These are phyloP conservation scores for Ferdinandea cuprea DNA, from an alignment of 2,888 invertebrate species.

Conservation along the genomic window DNA sequence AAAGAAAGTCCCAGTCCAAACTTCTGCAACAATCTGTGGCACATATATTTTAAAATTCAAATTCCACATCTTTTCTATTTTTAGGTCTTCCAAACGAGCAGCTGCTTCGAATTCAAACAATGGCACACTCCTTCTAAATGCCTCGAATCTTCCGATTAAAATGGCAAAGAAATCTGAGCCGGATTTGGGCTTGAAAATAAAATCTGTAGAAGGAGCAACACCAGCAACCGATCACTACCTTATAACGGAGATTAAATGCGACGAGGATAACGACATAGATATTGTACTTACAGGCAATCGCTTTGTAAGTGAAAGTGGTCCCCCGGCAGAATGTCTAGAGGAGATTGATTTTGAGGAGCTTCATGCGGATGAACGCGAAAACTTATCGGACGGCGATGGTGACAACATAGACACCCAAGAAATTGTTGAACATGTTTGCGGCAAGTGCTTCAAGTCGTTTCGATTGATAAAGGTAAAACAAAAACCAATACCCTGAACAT, in stretches of 20 bases:
- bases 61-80: no score
- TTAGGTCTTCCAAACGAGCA: background rate
- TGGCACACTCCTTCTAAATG: conserved; percentile 14
- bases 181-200: conserved; percentile 5
- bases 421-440: conserved; percentile 82
- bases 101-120: background rate
- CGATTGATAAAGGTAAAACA: conserved; percentile 77
- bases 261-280: conserved; percentile 44
- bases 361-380: conserved; percentile 5
- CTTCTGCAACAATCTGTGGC: no score
- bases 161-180: background rate
- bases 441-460: conserved; percentile 82
- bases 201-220: background rate
- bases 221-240: conserved; percentile 55
- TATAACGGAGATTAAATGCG: conserved; percentile 51
- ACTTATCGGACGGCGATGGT: conserved; percentile 3
- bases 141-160: background rate
- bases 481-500: background rate
- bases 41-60: no score
- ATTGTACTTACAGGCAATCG: conserved; percentile 39
- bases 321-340: conserved; percentile 41
- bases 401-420: conserved; percentile 78
- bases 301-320: background rate
- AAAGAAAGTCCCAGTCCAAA: no score
- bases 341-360: conserved; percentile 50